Evolutionary conservation across 2,113 vertebrate genomes (phyloP), one percentile per base, ranked within the genome.

Genomic region (Gila orcuttii): DNA sequence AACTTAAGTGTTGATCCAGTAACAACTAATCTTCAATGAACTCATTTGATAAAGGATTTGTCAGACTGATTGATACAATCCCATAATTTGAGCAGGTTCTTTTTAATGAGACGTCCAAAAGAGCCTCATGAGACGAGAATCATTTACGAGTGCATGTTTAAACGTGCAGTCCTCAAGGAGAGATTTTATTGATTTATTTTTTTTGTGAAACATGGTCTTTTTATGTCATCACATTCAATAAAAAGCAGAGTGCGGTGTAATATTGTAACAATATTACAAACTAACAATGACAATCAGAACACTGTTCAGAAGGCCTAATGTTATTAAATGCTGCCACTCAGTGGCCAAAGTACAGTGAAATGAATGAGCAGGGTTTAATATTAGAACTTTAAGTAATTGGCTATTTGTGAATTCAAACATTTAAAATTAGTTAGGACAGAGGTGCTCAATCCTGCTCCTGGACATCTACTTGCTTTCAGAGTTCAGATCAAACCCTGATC

Each of bases 271-370:
- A 57, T 1, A 7, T 59, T 13, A n/a, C 12, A 17, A 62, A 62
- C 23, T 7, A n/a, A 5, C 36, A 71, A 36, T 36, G 23, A 45
- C 23, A 1, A 45, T 47, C 21, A 15, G 39, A 2, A 74, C 4
- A 45, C 23, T 74, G 23, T 47, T 42, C 5, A 45, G 39, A n/a
- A 25, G 10, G 11, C 4, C 11, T 74, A n/a, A 47, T 25, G 13
- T 45, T 21, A 42, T 45, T 80, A 45, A 80, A 80, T 80, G 78
- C 78, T 80, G 39, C 78, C 78, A 47, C 78, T 28, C 39, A 80
- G 78, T 80, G 78, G 78, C 15, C 78, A 80, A 42, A 19, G 33
- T 42, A 57, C 4, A 78, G 10, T 19, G 9, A 39, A 42, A 23
- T 42, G 33, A 71, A 12, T 3, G 12, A 74, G 6, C 42, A 25